phyloP scores from a whole-genome alignment of 1,140 invertebrate species.

The Amyelois transitella region DNA sequence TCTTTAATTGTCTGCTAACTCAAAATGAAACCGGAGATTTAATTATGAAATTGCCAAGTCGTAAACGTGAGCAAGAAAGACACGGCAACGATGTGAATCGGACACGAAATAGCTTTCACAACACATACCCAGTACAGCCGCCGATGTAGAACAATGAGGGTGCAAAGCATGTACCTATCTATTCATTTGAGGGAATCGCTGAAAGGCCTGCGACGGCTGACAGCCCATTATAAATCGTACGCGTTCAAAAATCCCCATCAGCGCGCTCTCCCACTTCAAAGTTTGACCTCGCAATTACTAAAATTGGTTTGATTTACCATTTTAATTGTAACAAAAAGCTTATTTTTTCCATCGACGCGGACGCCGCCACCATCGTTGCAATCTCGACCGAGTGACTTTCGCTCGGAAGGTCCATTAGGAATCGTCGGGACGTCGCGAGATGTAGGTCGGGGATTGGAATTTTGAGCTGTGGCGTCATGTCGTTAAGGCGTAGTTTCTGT shows the following conservation, averaged over 20 bases:
- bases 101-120: background rate
- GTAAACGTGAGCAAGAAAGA: background rate
- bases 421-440: slow-evolving; percentile 36
- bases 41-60: background rate
- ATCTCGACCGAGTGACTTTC: slow-evolving; percentile 72
- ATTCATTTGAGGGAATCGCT: background rate
- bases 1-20: background rate
- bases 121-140: background rate
- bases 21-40: background rate
- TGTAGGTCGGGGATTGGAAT: slow-evolving; percentile 36
- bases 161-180: background rate
- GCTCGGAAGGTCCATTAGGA: slow-evolving; percentile 61
- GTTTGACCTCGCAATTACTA: slow-evolving; percentile 73
- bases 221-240: slow-evolving; percentile 59
- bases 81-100: background rate
- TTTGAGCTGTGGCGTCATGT: slow-evolving; percentile 67
- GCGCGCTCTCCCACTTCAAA: slow-evolving; percentile 57
- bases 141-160: background rate
- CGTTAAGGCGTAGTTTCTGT: slow-evolving; percentile 69
- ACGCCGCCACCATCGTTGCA: slow-evolving; percentile 50
- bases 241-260: slow-evolving; percentile 48
- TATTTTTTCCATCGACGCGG: slow-evolving; percentile 63
- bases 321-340: slow-evolving; percentile 74
- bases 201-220: background rate
- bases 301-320: slow-evolving; percentile 74